A percentile compares a stretch with the other conserved stretches of the same genome.
phyloP scores from a whole-genome alignment of 2,113 vertebrate genomes.

The Anoplopoma fimbria region DNA sequence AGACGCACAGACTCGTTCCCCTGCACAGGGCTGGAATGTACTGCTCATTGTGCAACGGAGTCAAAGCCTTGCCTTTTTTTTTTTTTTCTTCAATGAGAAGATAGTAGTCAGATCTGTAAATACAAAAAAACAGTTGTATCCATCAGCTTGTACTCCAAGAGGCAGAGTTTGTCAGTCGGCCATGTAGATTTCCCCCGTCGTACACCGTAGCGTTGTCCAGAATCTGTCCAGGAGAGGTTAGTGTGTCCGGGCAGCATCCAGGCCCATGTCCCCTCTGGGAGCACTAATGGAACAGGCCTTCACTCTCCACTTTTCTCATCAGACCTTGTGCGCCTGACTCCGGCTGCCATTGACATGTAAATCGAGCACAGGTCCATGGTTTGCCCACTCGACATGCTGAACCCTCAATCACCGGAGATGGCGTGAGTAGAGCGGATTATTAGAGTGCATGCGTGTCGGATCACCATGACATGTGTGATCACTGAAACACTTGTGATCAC shows the following conservation, averaged over 20 bases:
- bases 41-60: slow-evolving; percentile 34
- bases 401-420: slow-evolving; percentile 53
- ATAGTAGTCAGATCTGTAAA: slow-evolving; percentile 29
- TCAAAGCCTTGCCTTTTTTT: slow-evolving; percentile 51
- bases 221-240: slow-evolving; percentile 60
- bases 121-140: slow-evolving; percentile 52
- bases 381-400: slow-evolving; percentile 60
- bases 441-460: slow-evolving; percentile 44
- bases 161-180: slow-evolving; percentile 23
- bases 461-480: slow-evolving; percentile 52
- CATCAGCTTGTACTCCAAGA: slow-evolving; percentile 61
- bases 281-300: slow-evolving; percentile 72
- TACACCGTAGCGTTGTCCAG: slow-evolving; percentile 52
- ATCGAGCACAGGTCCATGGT: slow-evolving; percentile 57
- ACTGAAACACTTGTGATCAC: slow-evolving; percentile 50
- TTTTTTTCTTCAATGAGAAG: slow-evolving; percentile 39
- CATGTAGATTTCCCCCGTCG: slow-evolving; percentile 33
- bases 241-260: slow-evolving; percentile 49
- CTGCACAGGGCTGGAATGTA: slow-evolving; percentile 43
- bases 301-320: slow-evolving; percentile 64
- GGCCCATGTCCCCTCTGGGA: slow-evolving; percentile 62
- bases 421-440: slow-evolving; percentile 39
- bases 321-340: slow-evolving; percentile 55
- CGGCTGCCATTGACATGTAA: slow-evolving; percentile 63
- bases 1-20: slow-evolving; percentile 49